Evolutionary conservation across 2,113 vertebrate genomes (phyloP), one percentile per base, ranked within the genome.

Genomic region (Muscicapa adusta): DNA sequence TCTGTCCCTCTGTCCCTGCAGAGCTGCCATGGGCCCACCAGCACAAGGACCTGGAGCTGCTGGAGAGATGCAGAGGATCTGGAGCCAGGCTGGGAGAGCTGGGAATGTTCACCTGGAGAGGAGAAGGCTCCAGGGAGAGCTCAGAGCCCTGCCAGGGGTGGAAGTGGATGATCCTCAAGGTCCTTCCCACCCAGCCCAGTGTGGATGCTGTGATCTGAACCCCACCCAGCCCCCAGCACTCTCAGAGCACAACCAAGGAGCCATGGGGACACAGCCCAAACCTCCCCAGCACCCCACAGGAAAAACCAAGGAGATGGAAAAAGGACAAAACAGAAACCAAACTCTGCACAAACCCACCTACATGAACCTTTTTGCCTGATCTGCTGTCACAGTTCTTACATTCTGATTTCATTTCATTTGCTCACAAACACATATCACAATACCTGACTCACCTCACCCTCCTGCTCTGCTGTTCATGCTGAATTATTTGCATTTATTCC

Each of bases 331-430:
- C 4, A n/a, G 15, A 18, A 33, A 4, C 6, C 33, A 72, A 13
- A n/a, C 7, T 6, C 78, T 56, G 74, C 60, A 33, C 33, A 91
- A 22, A 40, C 4, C 33, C 56, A 42, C 0, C 0, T 0, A 14
- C 36, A 2, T 1, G 2, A 68, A 16, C n/a, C 45, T 43, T 28
- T 50, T 2, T 13, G 6, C 26, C 51, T 8, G 6, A 17, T 20
- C 6, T 38, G 17, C 0, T 34, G 29, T 3, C 50, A 26, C 18
- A 40, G 29, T 3, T 26, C 18, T 19, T 5, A 38, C 2, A 4
- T 3, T 33, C 34, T 42, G 17, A 14, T 36, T 31, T 16, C 5
- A 22, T 25, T 42, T 2, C 17, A 34, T 1, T 3, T 15, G 26
- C 48, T 29, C 1, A 38, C 33, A 22, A 50, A 75, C 58, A 84